Evolutionary conservation across 2,888 invertebrate genomes (phyloP).

Genomic region (Andrena fulva): DNA sequence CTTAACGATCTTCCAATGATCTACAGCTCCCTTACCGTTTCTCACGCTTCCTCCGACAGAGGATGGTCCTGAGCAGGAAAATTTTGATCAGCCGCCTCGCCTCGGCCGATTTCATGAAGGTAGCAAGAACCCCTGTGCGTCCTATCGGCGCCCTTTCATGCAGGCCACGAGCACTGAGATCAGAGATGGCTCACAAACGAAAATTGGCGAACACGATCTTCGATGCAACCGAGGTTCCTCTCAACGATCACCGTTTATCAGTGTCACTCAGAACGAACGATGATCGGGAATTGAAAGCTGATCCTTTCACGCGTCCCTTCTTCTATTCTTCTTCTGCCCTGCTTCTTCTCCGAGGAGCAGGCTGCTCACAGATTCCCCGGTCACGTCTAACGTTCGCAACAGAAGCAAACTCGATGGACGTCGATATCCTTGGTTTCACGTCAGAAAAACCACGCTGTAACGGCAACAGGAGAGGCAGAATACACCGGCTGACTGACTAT

Average conservation of each 20-base stretch:
- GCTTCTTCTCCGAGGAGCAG: too few species aligned
- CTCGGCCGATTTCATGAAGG: constrained; percentile 78
- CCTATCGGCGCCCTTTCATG: constrained; percentile 12
- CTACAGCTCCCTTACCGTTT: constrained; percentile 72
- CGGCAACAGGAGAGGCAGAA: constrained; percentile 29
- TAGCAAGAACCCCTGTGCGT: not conserved
- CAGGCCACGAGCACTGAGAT: not conserved
- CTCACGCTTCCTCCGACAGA: constrained; percentile 76
- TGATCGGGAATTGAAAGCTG: too few species aligned
- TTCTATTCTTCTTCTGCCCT: too few species aligned
- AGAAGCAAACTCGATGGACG: not conserved
- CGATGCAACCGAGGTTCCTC: not conserved
- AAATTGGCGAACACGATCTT: not conserved
- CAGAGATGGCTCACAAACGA: not conserved
- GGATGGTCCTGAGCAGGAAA: constrained; percentile 76
- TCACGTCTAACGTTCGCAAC: not conserved
- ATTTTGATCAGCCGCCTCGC: constrained; percentile 75
- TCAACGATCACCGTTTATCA: not conserved
- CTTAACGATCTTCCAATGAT: not conserved
- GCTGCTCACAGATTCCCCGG: not conserved
- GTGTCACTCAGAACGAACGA: too few species aligned
- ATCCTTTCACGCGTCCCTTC: too few species aligned
- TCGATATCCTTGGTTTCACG: not conserved
- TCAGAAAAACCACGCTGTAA: not conserved
- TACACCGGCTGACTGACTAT: constrained; percentile 62